Percentiles rank a stretch among this genome's conserved stretches.
Evolutionary conservation across 92 coral and sea anemone genomes (phyloP).

Genomic region (Virgularia gustaviana): DNA sequence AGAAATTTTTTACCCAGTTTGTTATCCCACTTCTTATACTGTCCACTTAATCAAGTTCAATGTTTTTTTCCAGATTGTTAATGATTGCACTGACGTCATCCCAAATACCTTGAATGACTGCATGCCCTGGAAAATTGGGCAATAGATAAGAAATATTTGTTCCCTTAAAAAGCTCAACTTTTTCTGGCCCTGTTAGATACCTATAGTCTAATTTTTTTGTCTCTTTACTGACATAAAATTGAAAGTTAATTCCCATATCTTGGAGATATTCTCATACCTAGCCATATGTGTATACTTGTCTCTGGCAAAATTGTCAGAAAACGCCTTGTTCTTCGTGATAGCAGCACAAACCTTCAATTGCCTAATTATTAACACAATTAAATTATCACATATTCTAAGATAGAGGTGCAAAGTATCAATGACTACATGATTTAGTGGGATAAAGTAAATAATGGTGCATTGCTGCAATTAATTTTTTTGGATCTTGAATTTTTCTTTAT

Average conservation of each 20-base stretch:
- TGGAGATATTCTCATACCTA: neutral
- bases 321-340: slow-evolving; percentile 4
- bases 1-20: slow-evolving; percentile 38
- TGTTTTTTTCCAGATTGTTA: slow-evolving; percentile 19
- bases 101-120: slow-evolving; percentile 25
- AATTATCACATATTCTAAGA: slow-evolving; percentile 4
- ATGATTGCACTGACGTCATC: slow-evolving; percentile 14
- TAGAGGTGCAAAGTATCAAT: slow-evolving; percentile 14
- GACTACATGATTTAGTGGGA: slow-evolving; percentile 2
- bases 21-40: neutral
- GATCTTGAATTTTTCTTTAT: neutral
- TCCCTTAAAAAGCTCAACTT: slow-evolving; percentile 19
- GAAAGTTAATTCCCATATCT: slow-evolving; percentile 24
- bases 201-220: no score
- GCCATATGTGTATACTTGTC: slow-evolving; percentile 37
- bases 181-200: slow-evolving; percentile 18
- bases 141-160: slow-evolving; percentile 21
- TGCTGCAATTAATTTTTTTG: slow-evolving; percentile 27
- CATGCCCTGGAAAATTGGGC: slow-evolving; percentile 20
- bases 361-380: neutral
- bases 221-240: no score
- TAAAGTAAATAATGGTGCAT: slow-evolving; percentile 22
- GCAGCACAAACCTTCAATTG: neutral
- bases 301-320: slow-evolving; percentile 26
- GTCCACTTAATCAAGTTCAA: slow-evolving; percentile 27